These are phyloP conservation scores for Apomyelois bistriatella DNA, from an alignment of 2,888 invertebrate genomes.

Conservation along the genomic window DNA sequence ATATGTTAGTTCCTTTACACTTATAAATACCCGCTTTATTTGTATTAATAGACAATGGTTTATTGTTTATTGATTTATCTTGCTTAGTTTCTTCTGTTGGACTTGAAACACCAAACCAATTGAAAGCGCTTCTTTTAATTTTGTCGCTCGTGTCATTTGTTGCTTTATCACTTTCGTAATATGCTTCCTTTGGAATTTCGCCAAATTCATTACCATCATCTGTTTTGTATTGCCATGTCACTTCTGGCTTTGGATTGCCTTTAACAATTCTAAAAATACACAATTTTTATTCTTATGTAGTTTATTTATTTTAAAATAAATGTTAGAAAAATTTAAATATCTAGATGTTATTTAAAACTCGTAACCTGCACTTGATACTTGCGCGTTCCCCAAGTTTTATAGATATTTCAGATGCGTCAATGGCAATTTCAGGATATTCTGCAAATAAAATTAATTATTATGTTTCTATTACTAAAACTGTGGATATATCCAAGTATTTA, in stretches of 20 bases:
- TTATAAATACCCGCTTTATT: slow-evolving; percentile 47
- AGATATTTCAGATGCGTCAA: slow-evolving; percentile 30
- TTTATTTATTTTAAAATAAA: too few species aligned
- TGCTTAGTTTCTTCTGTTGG: background rate
- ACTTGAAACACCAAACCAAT: background rate
- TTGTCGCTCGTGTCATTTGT: slow-evolving; percentile 21
- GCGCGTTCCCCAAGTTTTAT: slow-evolving; percentile 42
- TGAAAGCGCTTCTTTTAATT: background rate
- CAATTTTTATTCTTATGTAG: too few species aligned
- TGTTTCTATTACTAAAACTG: too few species aligned
- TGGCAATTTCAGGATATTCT: slow-evolving; percentile 50
- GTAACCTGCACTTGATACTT: slow-evolving; percentile 53
- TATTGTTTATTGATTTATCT: background rate
- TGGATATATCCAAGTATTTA: too few species aligned
- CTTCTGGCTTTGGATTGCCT: slow-evolving; percentile 52
- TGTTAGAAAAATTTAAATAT: too few species aligned
- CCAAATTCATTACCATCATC: slow-evolving; percentile 30
- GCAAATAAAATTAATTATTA: slow-evolving; percentile 19
- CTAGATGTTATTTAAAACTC: too few species aligned
- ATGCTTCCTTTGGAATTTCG: slow-evolving; percentile 39
- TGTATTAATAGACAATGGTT: slow-evolving; percentile 31
- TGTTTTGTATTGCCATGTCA: slow-evolving; percentile 50
- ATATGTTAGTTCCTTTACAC: slow-evolving; percentile 48
- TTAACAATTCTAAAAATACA: slow-evolving; percentile 38
- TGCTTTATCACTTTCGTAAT: slow-evolving; percentile 28